These are phyloP conservation scores for Eupelmus urozonus DNA, from an alignment of 2,888 invertebrate species.

Conservation along the genomic window DNA sequence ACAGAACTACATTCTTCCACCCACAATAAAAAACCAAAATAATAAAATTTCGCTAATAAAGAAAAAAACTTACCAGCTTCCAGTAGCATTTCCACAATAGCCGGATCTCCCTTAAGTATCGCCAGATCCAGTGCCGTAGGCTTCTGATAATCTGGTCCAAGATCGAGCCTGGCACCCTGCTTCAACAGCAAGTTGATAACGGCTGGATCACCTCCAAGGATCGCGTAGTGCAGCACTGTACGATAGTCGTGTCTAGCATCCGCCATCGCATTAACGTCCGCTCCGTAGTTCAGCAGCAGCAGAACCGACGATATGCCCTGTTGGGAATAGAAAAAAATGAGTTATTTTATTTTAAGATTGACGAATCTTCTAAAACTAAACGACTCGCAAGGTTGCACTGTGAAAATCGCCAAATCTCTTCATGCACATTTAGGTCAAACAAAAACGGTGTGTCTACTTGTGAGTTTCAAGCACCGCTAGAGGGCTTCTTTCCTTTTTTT, in stretches of 20 bases:
- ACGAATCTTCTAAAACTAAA: not conserved
- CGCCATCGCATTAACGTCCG: conserved; percentile 91
- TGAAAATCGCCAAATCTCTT: conserved; percentile 18
- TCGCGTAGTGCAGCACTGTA: conserved; percentile 93
- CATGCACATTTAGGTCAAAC: conserved; percentile 19
- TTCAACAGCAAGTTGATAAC: conserved; percentile 89
- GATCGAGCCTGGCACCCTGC: conserved; percentile 87
- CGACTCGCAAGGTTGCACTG: too few relatives aligned
- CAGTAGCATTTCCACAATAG: conserved; percentile 85
- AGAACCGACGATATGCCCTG: conserved; percentile 88
- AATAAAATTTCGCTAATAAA: too few relatives aligned
- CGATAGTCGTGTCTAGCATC: conserved; percentile 92
- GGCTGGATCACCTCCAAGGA: conserved; percentile 85
- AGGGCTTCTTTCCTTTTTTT: conserved; percentile 26
- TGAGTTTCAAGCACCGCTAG: not conserved
- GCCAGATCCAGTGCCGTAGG: conserved; percentile 92
- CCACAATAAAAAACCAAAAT: too few relatives aligned
- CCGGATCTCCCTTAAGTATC: conserved; percentile 88
- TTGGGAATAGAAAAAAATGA: not conserved
- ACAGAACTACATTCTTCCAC: too few relatives aligned
- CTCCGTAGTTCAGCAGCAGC: conserved; percentile 87
- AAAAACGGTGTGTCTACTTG: conserved; percentile 15
- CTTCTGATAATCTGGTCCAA: conserved; percentile 82
- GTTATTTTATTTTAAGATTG: not conserved
- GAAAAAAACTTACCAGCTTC: conserved; percentile 79